Conservation (phyloP, 2,888 invertebrate species). For the Drosophila algonquin region DNA sequence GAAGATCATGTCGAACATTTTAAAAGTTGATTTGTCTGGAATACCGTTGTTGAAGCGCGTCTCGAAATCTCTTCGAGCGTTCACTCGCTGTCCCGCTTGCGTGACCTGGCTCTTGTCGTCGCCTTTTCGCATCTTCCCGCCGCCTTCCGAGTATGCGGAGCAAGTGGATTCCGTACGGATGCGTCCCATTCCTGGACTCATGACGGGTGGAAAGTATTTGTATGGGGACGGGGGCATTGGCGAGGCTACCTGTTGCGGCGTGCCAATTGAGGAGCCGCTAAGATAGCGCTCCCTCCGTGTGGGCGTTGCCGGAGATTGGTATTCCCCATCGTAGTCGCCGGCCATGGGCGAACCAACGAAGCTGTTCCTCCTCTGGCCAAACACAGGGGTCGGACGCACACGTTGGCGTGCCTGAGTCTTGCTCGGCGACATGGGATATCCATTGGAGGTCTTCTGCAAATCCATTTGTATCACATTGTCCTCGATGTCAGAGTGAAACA, state of each 20-base stretch:
- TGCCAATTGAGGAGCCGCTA: slow-evolving; percentile 69
- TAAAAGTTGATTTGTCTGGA: slow-evolving; percentile 89
- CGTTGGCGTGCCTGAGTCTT: slow-evolving; percentile 89
- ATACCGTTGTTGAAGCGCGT: slow-evolving; percentile 77
- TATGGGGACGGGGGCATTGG: slow-evolving; percentile 51
- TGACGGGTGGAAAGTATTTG: slow-evolving; percentile 71
- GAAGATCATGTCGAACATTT: slow-evolving; percentile 96
- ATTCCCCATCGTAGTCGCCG: slow-evolving; percentile 59
- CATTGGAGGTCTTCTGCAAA: slow-evolving; percentile 70
- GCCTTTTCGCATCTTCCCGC: slow-evolving; percentile 78
- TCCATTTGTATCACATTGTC: slow-evolving; percentile 82
- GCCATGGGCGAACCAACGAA: slow-evolving; percentile 84
- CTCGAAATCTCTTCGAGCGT: slow-evolving; percentile 80
- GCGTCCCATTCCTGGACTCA: slow-evolving; percentile 75
- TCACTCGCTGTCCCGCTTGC: slow-evolving; percentile 84
- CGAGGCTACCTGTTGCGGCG: slow-evolving; percentile 55
- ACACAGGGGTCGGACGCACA: slow-evolving; percentile 88
- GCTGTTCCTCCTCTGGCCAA: slow-evolving; percentile 87
- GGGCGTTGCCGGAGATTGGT: slow-evolving; percentile 59
- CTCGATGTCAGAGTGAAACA: slow-evolving; percentile 77
- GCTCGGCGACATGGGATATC: slow-evolving; percentile 77
- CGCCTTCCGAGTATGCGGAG: slow-evolving; percentile 80
- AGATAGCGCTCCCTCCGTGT: slow-evolving; percentile 75
- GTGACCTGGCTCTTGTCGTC: slow-evolving; percentile 85
- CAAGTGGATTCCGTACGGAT: slow-evolving; percentile 84